These are phyloP conservation scores for Leucosticte australis DNA, from an alignment of 2,113 vertebrate genomes.

Conservation along the genomic window DNA sequence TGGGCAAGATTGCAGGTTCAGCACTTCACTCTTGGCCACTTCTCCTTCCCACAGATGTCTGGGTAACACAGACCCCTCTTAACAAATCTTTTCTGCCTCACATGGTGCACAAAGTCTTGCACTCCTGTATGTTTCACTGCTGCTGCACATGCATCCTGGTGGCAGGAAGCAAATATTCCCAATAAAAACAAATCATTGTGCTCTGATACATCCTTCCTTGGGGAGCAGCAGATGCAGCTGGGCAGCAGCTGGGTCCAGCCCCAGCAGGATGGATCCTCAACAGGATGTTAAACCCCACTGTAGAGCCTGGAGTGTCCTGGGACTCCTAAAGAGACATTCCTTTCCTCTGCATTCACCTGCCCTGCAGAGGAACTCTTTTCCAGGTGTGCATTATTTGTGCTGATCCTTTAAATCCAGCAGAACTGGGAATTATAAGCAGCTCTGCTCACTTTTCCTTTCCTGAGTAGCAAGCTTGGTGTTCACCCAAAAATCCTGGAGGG, in stretches of 20 bases:
- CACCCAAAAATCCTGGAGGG: neutral
- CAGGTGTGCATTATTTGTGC: neutral
- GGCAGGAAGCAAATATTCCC: constrained; percentile 59
- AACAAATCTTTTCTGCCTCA: neutral
- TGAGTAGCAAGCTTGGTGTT: neutral
- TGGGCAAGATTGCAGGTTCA: neutral
- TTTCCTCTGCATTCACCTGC: neutral
- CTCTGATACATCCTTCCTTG: constrained; percentile 33
- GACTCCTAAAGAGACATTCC: neutral
- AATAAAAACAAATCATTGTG: constrained; percentile 61
- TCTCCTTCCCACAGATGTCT: neutral
- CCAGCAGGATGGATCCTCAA: neutral
- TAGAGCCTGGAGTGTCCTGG: neutral
- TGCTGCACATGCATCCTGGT: constrained; percentile 21
- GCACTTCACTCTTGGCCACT: neutral
- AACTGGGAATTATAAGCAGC: neutral
- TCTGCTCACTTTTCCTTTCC: neutral
- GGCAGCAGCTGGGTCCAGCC: constrained; percentile 39
- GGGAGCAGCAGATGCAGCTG: constrained; percentile 49
- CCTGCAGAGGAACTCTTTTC: neutral
- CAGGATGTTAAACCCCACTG: neutral
- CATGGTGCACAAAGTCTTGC: neutral
- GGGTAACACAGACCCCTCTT: neutral
- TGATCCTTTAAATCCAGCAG: neutral
- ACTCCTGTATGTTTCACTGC: neutral